Conservation (phyloP, 2,797 vertebrate species). For the Cheirogaleus major region DNA sequence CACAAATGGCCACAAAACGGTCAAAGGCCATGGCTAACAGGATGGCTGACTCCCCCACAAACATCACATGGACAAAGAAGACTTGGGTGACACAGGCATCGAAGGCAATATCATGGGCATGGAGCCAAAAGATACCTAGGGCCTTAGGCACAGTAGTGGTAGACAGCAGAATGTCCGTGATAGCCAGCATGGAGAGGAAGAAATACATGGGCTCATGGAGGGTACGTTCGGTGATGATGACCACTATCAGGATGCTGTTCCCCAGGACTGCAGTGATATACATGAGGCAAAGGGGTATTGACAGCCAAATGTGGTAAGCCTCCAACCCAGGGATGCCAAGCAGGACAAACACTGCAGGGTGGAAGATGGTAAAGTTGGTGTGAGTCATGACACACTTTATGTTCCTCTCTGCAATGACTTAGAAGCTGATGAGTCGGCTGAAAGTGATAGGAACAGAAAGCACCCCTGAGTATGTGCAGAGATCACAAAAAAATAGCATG, state of each 20-base stretch:
- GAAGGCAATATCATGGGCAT: conserved; percentile 64
- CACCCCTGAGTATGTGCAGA: background rate
- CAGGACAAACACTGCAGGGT: conserved; percentile 64
- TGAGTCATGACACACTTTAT: conserved; percentile 6
- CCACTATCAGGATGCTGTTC: conserved; percentile 64
- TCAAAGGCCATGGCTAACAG: conserved; percentile 78
- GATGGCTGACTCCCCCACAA: conserved; percentile 74
- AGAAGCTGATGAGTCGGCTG: conserved; percentile 17
- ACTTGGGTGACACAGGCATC: conserved; percentile 76
- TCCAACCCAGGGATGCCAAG: conserved; percentile 70
- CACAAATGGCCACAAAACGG: conserved; percentile 69
- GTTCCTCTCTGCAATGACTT: background rate
- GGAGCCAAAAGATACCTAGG: conserved; percentile 72
- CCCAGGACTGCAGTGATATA: conserved; percentile 61
- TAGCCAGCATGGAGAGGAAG: conserved; percentile 72
- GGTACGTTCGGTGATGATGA: conserved; percentile 60
- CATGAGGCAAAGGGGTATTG: conserved; percentile 62
- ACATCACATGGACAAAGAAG: conserved; percentile 73
- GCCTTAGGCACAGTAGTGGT: conserved; percentile 72
- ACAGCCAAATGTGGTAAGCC: conserved; percentile 57
- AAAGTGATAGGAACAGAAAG: conserved; percentile 35
- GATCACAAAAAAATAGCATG: background rate
- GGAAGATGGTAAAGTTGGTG: conserved; percentile 51
- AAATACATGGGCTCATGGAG: conserved; percentile 74
- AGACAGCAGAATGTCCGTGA: conserved; percentile 67